Conservation (phyloP, 2,113 vertebrate species). For the Seriola aureovittata region DNA sequence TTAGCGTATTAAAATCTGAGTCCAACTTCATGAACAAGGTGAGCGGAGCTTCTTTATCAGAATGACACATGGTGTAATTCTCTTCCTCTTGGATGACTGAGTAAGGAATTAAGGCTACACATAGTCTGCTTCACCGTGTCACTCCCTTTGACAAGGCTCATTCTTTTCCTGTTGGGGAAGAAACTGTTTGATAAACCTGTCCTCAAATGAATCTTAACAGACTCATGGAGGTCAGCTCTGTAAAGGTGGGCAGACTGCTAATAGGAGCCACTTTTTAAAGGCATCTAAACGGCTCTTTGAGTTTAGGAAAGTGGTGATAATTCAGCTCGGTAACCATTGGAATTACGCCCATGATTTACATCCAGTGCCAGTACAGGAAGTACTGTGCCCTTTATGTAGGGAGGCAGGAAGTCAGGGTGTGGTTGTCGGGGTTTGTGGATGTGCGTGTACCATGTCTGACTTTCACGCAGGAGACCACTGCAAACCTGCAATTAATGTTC, state of each 20-base stretch:
- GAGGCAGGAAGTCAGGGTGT: neutral
- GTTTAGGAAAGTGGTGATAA: conserved; percentile 61
- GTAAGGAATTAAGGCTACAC: conserved; percentile 74
- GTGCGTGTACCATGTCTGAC: neutral
- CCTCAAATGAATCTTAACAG: conserved; percentile 71
- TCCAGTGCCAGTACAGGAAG: conserved; percentile 7
- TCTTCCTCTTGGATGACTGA: conserved; percentile 75
- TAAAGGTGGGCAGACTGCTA: conserved; percentile 49
- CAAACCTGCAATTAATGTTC: neutral
- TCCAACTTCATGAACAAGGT: conserved; percentile 75
- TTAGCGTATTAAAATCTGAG: conserved; percentile 83
- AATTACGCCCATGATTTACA: conserved; percentile 34
- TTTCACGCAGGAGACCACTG: neutral
- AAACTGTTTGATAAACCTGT: conserved; percentile 74
- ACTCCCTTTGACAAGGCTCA: conserved; percentile 76
- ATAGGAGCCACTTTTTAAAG: conserved; percentile 51
- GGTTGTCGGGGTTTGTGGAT: neutral
- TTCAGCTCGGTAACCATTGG: conserved; percentile 29
- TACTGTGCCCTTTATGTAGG: conserved; percentile 1
- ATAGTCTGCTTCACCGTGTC: conserved; percentile 71
- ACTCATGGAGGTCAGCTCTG: conserved; percentile 59
- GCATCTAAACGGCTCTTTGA: conserved; percentile 47
- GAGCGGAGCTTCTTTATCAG: conserved; percentile 74
- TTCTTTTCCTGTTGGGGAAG: conserved; percentile 76
- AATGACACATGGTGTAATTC: conserved; percentile 81